Base-by-base conservation (phyloP, 2,797 vertebrate genomes). In the Microhierax caerulescens region DNA sequence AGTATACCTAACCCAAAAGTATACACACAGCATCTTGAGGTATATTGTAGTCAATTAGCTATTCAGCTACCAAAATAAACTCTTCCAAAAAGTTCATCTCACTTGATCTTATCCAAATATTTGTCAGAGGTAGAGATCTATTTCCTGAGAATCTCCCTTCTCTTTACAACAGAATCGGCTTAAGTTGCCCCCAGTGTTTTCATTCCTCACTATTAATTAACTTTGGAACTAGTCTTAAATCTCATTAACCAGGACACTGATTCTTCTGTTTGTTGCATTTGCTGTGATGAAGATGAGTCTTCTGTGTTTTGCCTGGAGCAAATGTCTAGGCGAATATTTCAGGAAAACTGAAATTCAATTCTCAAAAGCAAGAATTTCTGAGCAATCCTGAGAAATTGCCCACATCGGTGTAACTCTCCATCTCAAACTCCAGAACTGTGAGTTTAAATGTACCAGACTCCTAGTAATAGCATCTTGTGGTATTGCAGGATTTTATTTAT, bases 401-500 rank as follows among this genome's bases (percentile, higher is more conserved):
- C 22, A 19, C 10, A 20, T 59, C 17, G 51, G 2, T 68, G 24
- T 75, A 78, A 75, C 11, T 57, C 34, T 81, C 34, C 32, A 18
- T 27, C 41, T 72, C 0, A 0, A 70, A 36, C 19, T 60, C 41
- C 34, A 86, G 24, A 77, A 13, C 24, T 27, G 2, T 17, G 22
- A 63, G 41, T 69, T 93, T 60, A 70, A 81, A 69, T 25, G 11
- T 45, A 34, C 47, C 69, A 85, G 32, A 83, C 45, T 85, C 12
- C 10, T 34, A 36, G 13, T 39, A 50, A 73, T 9, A 32, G 16
- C 19, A 21, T 65, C 37, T 67, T 67, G 59, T 3, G 4, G 34
- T 61, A 63, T 78, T 75, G n/a, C 53, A 90, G 57, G 45, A 69
- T 86, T 97, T 96, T 97, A 94, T 97, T 95, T 85, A 47, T 27